These are phyloP conservation scores for Nothocercus nigrocapillus DNA, from an alignment of 2,113 vertebrate genomes.

Conservation along the genomic window DNA sequence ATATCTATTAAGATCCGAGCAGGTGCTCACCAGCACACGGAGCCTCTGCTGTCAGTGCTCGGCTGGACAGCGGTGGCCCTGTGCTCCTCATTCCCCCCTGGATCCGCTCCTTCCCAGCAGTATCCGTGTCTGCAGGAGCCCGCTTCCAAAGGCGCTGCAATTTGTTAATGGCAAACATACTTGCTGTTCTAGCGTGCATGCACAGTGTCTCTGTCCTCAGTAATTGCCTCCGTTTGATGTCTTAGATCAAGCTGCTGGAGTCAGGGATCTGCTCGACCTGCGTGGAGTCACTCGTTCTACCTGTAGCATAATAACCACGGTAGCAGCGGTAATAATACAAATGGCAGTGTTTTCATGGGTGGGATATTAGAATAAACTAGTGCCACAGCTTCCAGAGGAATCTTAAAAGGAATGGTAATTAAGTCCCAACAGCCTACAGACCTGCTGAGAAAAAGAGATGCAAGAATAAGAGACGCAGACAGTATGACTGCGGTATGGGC, in stretches of 20 bases:
- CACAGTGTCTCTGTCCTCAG: background rate
- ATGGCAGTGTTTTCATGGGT: slow-evolving; percentile 10
- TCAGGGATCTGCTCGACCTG: background rate
- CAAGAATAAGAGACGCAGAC: slow-evolving; percentile 11
- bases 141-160: rapidly evolving
- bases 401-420: slow-evolving; percentile 26
- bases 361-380: slow-evolving; percentile 35
- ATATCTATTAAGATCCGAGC: background rate
- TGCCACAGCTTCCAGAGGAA: background rate
- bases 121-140: background rate
- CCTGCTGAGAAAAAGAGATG: background rate
- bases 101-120: background rate
- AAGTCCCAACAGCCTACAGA: slow-evolving; percentile 15
- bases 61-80: too few species aligned
- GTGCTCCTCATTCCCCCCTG: background rate
- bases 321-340: background rate
- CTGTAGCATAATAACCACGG: background rate
- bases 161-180: background rate
- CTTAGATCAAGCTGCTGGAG: background rate
- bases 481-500: background rate
- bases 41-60: rapidly evolving
- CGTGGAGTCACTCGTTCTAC: background rate
- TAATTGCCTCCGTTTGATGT: background rate
- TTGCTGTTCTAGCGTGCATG: background rate
- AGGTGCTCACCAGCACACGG: background rate